A percentile compares a stretch with the other conserved stretches of the same genome.
phyloP scores from a whole-genome alignment of 2,888 invertebrate genomes.

The Axea sp. region DNA sequence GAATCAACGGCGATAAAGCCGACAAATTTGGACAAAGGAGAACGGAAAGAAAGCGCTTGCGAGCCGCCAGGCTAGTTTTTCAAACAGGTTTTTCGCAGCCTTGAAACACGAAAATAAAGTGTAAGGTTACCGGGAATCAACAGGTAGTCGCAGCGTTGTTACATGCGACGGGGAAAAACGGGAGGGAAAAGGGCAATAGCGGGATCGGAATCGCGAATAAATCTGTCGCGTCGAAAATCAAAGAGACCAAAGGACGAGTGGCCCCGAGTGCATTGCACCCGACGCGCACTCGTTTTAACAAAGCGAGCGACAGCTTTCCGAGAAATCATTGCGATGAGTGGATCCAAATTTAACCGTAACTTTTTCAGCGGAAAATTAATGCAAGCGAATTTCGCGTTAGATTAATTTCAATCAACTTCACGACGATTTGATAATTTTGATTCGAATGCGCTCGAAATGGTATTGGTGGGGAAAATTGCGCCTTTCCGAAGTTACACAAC shows the following conservation, averaged over 20 bases:
- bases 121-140: conserved; percentile 60
- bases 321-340: conserved; percentile 29
- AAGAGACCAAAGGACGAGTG: conserved; percentile 36
- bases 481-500: conserved; percentile 23
- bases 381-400: too few species aligned
- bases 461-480: too few species aligned
- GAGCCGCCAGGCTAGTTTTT: conserved; percentile 56
- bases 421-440: too few species aligned
- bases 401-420: too few species aligned
- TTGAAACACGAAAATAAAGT: conserved; percentile 60
- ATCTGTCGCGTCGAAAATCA: conserved; percentile 49
- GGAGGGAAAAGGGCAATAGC: conserved; percentile 36
- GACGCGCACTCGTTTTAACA: conserved; percentile 58
- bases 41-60: conserved; percentile 45
- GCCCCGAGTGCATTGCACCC: conserved; percentile 57
- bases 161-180: conserved; percentile 28
- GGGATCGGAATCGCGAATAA: conserved; percentile 51
- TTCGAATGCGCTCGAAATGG: too few species aligned
- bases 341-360: conserved; percentile 37
- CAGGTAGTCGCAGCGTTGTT: conserved; percentile 48
- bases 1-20: conserved; percentile 29
- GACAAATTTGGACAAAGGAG: conserved; percentile 54
- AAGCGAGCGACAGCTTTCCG: conserved; percentile 53
- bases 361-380: conserved; percentile 11
- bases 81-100: conserved; percentile 60